Percentiles rank a stretch among this genome's conserved stretches.
Evolutionary conservation across 2,113 vertebrate species (phyloP).

Genomic region (Paratilapia polleni): DNA sequence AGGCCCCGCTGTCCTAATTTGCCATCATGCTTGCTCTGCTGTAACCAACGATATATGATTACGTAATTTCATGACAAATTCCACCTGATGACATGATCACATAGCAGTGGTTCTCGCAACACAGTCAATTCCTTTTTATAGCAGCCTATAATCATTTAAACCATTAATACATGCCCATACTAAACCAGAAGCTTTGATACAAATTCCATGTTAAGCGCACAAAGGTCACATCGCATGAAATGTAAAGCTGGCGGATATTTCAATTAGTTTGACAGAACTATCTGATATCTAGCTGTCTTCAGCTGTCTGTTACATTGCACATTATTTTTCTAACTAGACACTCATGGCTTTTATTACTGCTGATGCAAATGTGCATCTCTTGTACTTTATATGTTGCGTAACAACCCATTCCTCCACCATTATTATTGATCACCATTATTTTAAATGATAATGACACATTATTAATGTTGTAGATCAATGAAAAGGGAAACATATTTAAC

Average conservation of each 20-base stretch:
- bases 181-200: conserved; percentile 13
- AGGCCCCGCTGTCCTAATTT: conserved; percentile 20
- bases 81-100: conserved; percentile 27
- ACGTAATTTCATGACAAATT: conserved; percentile 9
- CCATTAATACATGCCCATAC: background rate
- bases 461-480: no score
- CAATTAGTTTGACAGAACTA: background rate
- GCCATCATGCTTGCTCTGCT: conserved; percentile 14
- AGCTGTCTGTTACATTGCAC: background rate
- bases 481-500: background rate
- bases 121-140: conserved; percentile 9
- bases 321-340: background rate
- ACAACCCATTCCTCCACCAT: background rate
- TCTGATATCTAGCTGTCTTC: background rate
- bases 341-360: background rate
- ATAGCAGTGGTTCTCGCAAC: background rate
- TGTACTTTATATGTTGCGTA: background rate
- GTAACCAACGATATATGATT: conserved; percentile 2
- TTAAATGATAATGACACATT: background rate
- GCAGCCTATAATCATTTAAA: conserved; percentile 5
- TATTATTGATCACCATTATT: background rate
- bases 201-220: conserved; percentile 1
- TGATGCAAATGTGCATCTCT: background rate
- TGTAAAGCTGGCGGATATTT: background rate
- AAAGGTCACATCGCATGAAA: background rate